Percentiles rank a stretch among this genome's conserved stretches.
Conservation (phyloP, 2,888 invertebrate genomes). For the Saturnia japonica region DNA sequence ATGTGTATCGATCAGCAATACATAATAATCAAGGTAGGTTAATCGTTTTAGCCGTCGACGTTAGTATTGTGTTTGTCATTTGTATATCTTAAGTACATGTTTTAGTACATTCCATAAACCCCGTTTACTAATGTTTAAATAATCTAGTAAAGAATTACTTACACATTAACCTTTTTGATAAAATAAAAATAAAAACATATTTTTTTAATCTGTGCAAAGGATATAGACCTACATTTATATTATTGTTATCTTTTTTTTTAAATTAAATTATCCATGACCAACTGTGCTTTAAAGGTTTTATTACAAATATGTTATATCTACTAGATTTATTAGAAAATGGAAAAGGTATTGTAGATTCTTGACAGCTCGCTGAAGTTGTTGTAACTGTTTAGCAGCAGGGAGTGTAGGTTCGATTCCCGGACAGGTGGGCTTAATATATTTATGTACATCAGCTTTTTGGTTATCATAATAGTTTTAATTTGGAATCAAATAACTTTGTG, state of each 20-base stretch:
- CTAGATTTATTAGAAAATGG: too few relatives aligned
- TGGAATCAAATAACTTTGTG: too few relatives aligned
- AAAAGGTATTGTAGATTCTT: too few relatives aligned
- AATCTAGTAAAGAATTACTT: conserved; percentile 11
- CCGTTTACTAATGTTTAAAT: conserved; percentile 15
- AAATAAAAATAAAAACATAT: background rate
- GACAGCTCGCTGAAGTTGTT: too few relatives aligned
- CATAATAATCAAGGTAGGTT: conserved; percentile 45
- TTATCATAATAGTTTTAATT: too few relatives aligned
- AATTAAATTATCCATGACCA: background rate
- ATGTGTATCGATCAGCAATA: conserved; percentile 35
- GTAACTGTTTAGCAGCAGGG: too few relatives aligned
- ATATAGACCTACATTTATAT: background rate
- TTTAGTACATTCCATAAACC: conserved; percentile 19
- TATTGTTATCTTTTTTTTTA: background rate
- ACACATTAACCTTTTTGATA: background rate
- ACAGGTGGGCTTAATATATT: too few relatives aligned
- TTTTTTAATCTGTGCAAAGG: background rate
- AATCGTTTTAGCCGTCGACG: conserved; percentile 38
- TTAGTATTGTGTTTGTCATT: conserved; percentile 29
- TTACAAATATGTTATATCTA: background rate
- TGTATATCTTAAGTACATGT: conserved; percentile 12
- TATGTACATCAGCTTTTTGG: too few relatives aligned
- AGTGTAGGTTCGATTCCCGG: too few relatives aligned
- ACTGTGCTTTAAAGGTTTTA: background rate